Percentiles rank a stretch among this genome's conserved stretches.
phyloP scores from a whole-genome alignment of 2,113 vertebrate genomes.

The Synodontis membranacea region DNA sequence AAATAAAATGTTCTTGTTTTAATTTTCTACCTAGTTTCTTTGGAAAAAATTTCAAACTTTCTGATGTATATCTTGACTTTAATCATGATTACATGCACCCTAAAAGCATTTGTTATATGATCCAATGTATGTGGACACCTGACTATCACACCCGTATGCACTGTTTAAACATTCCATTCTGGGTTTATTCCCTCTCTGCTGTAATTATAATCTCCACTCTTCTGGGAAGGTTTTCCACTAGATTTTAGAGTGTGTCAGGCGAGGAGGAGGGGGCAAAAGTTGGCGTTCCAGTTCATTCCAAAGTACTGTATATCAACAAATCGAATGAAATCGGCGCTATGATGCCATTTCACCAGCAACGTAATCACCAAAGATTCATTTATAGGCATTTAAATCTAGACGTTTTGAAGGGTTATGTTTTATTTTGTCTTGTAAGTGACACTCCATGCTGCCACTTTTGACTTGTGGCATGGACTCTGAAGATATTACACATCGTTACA shows the following conservation, averaged over 20 bases:
- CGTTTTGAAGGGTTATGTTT: neutral
- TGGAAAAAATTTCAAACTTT: neutral
- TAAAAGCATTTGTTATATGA: neutral
- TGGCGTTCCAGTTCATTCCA: neutral
- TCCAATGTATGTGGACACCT: neutral
- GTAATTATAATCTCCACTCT: neutral
- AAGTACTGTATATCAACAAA: neutral
- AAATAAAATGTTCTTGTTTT: neutral
- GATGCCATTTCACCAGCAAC: neutral
- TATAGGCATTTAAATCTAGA: neutral
- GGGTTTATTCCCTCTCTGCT: neutral
- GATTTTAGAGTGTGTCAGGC: neutral
- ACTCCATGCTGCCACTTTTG: neutral
- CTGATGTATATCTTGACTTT: neutral
- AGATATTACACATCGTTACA: neutral
- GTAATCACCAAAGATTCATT: neutral
- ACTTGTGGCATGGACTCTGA: neutral
- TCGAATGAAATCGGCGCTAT: neutral
- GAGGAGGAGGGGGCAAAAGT: neutral
- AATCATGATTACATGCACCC: too few relatives aligned
- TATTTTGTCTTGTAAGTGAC: neutral
- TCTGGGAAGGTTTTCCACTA: neutral
- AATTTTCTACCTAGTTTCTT: neutral
- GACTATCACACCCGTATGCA: neutral
- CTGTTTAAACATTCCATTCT: neutral